Evolutionary conservation across 2,888 invertebrate genomes (phyloP).

Genomic region (Parnassius orleans): DNA sequence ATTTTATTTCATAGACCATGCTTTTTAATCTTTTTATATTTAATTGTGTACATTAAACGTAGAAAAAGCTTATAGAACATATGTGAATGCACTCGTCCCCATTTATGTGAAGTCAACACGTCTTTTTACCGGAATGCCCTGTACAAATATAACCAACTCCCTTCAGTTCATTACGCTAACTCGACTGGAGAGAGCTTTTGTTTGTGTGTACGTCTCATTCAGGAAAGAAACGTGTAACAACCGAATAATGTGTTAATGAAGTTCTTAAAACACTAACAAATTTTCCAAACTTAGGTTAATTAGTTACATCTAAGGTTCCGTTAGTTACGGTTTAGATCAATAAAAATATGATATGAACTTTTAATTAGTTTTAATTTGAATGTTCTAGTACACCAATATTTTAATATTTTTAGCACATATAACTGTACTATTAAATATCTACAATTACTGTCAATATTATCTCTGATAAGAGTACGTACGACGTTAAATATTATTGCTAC

Average conservation of each 20-base stretch:
- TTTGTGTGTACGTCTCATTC: constrained; percentile 32
- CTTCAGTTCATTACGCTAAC: constrained; percentile 41
- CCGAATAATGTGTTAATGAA: constrained; percentile 17
- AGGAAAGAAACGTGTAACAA: constrained; percentile 7
- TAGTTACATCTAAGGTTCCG: too few species aligned
- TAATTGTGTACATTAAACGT: not conserved
- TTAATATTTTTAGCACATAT: too few species aligned
- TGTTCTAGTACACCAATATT: too few species aligned
- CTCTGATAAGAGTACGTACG: too few species aligned
- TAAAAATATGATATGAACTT: too few species aligned
- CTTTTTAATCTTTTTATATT: too few species aligned
- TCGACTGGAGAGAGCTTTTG: constrained; percentile 34
- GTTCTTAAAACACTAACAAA: constrained; percentile 6
- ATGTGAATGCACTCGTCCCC: constrained; percentile 29
- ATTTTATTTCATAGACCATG: too few species aligned
- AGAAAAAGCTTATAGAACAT: constrained; percentile 21
- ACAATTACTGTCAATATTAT: too few species aligned
- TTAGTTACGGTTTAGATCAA: too few species aligned
- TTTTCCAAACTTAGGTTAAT: not conserved
- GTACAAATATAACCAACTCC: constrained; percentile 44
- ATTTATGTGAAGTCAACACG: constrained; percentile 38
- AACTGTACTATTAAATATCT: too few species aligned
- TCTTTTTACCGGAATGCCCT: constrained; percentile 47
- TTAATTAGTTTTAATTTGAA: too few species aligned
- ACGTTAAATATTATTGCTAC: too few species aligned